Evolutionary conservation across 2,797 vertebrate species (phyloP).

Genomic region (Mallotus villosus): DNA sequence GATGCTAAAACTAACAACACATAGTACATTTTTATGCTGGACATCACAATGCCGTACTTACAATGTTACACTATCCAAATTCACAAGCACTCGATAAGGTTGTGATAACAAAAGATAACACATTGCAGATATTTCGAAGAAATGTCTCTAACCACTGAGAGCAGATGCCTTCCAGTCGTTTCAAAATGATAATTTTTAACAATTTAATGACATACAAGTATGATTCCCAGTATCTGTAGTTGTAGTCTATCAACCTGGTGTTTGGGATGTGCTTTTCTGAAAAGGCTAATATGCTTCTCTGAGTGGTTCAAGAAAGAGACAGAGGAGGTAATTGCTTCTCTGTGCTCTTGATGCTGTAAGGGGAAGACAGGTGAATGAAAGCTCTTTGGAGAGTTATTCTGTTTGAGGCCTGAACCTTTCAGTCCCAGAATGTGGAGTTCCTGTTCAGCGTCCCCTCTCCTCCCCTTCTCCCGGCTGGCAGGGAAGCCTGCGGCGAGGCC

Average conservation of each 20-base stretch:
- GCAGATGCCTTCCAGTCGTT: background rate
- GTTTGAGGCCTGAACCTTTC: constrained; percentile 1
- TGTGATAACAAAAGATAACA: constrained; percentile 38
- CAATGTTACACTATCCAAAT: background rate
- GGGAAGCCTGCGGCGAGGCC: constrained; percentile 45
- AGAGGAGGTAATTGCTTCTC: constrained; percentile 3
- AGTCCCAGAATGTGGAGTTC: background rate
- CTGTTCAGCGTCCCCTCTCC: background rate
- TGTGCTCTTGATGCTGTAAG: background rate
- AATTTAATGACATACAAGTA: no score
- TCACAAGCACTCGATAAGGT: background rate
- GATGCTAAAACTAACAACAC: constrained; percentile 26
- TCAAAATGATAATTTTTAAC: background rate
- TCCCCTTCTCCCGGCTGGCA: constrained; percentile 16
- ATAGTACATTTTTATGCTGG: background rate
- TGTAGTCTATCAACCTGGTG: no score
- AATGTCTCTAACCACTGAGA: constrained; percentile 32
- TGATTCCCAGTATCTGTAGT: no score
- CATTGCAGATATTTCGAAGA: constrained; percentile 12
- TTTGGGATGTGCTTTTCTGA: no score
- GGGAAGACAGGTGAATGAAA: constrained; percentile 1
- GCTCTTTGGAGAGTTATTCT: constrained; percentile 8
- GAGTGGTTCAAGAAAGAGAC: no score
- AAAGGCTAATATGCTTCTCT: no score
- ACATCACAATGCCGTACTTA: background rate